Evolutionary conservation across 2,888 invertebrate species (phyloP).

Genomic region (Synanthedon vespiformis): DNA sequence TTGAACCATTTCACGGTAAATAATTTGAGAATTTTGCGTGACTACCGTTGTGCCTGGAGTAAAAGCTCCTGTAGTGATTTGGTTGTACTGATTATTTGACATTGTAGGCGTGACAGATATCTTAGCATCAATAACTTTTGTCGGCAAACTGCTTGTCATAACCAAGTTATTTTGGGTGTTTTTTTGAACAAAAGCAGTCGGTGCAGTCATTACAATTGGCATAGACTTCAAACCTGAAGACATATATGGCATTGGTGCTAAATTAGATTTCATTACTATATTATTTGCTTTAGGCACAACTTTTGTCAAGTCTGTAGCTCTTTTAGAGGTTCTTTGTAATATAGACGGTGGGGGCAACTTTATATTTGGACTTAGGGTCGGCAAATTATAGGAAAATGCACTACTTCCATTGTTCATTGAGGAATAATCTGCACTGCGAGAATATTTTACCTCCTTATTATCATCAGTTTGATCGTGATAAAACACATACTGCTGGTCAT

Average conservation of each 20-base stretch:
- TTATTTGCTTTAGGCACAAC: slow-evolving; percentile 49
- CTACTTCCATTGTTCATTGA: slow-evolving; percentile 33
- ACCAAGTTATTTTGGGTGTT: slow-evolving; percentile 57
- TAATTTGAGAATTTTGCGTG: slow-evolving; percentile 59
- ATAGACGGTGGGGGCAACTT: slow-evolving; percentile 30
- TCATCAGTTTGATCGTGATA: slow-evolving; percentile 51
- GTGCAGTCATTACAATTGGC: slow-evolving; percentile 44
- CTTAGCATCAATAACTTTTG: slow-evolving; percentile 36
- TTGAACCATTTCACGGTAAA: slow-evolving; percentile 62
- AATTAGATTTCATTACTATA: slow-evolving; percentile 47
- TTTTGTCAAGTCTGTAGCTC: slow-evolving; percentile 39
- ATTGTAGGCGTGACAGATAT: slow-evolving; percentile 22
- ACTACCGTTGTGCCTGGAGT: slow-evolving; percentile 56
- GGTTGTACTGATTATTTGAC: slow-evolving; percentile 35
- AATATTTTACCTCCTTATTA: slow-evolving; percentile 52
- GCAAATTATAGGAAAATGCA: slow-evolving; percentile 36
- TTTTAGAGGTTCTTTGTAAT: slow-evolving; percentile 27
- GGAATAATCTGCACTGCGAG: slow-evolving; percentile 53
- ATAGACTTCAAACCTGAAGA: slow-evolving; percentile 40
- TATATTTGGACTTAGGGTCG: slow-evolving; percentile 22
- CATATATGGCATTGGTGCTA: slow-evolving; percentile 47
- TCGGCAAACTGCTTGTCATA: slow-evolving; percentile 40
- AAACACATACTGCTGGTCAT: slow-evolving; percentile 42
- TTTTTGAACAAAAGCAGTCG: slow-evolving; percentile 56
- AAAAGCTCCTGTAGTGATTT: slow-evolving; percentile 35